Conservation (phyloP, 2,113 vertebrate genomes). For the Myotis yumanensis region DNA sequence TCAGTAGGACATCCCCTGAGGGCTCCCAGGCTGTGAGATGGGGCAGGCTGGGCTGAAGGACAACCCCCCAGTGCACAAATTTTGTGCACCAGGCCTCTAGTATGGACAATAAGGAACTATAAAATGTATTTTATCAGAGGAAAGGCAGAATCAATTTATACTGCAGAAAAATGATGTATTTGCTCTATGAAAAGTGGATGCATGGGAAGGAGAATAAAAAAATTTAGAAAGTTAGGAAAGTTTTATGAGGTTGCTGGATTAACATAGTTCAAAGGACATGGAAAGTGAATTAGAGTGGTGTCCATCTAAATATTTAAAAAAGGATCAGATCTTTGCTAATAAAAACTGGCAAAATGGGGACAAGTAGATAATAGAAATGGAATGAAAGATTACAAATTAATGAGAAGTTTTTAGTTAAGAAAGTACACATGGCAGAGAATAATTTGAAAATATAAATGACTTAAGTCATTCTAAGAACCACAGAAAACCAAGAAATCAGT, state of each 20-base stretch:
- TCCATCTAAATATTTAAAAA: not conserved
- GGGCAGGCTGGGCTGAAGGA: no score
- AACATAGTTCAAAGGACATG: not conserved
- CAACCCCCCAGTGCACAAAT: no score
- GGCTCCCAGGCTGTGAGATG: no score
- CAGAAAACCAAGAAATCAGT: constrained; percentile 18
- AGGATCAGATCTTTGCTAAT: not conserved
- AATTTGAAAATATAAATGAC: not conserved
- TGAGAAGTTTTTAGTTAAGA: not conserved
- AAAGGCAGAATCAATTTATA: not conserved
- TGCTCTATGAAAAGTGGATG: not conserved
- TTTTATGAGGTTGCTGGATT: not conserved
- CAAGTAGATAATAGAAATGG: not conserved
- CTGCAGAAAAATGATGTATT: not conserved
- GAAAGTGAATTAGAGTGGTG: not conserved
- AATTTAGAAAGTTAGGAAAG: not conserved
- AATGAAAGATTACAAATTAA: not conserved
- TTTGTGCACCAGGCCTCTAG: no score
- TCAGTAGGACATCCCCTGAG: no score
- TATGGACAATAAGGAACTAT: not conserved
- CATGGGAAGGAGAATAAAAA: not conserved
- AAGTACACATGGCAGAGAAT: not conserved
- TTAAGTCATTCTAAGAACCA: not conserved
- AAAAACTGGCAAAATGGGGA: not conserved
- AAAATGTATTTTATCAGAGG: not conserved